Conservation (phyloP, 1,140 invertebrate species). For the Dreissena polymorpha region DNA sequence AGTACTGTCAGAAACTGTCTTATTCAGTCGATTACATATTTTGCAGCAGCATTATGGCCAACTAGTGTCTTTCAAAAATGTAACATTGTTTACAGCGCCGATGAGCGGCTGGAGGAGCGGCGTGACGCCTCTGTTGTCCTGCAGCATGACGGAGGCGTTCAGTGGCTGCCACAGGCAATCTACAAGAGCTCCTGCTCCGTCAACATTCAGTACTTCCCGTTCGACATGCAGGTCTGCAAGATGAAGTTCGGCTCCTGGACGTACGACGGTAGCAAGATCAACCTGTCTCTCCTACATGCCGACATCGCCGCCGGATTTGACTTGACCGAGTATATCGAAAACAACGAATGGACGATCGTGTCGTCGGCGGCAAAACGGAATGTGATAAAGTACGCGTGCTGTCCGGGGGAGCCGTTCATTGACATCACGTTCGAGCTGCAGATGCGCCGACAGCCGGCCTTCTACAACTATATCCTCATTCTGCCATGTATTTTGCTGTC, state of each 20-base stretch:
- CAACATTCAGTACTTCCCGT: conserved; percentile 82
- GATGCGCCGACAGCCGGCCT: conserved; percentile 73
- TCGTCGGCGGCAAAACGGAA: conserved; percentile 64
- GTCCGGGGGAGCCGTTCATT: conserved; percentile 73
- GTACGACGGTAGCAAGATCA: conserved; percentile 74
- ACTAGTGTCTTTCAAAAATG: too few relatives aligned
- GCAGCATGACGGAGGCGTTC: conserved; percentile 92
- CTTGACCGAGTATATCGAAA: conserved; percentile 75
- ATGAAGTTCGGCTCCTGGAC: conserved; percentile 78
- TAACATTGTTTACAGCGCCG: conserved; percentile 67
- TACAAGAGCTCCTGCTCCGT: conserved; percentile 95
- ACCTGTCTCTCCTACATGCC: conserved; percentile 81
- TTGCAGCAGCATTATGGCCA: too few relatives aligned
- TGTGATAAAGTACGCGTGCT: conserved; percentile 71
- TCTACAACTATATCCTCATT: conserved; percentile 79
- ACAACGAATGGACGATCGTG: conserved; percentile 77
- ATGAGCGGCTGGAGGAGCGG: conserved; percentile 73
- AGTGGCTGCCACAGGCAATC: conserved; percentile 98
- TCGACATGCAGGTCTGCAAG: conserved; percentile 75
- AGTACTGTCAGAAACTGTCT: too few relatives aligned
- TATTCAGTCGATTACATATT: too few relatives aligned
- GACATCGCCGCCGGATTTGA: conserved; percentile 63
- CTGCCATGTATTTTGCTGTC: conserved; percentile 78
- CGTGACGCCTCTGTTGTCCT: conserved; percentile 74
- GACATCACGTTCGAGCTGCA: conserved; percentile 75